Base-by-base conservation (phyloP, 1,140 invertebrate genomes). In the Temnothorax nylanderi region DNA sequence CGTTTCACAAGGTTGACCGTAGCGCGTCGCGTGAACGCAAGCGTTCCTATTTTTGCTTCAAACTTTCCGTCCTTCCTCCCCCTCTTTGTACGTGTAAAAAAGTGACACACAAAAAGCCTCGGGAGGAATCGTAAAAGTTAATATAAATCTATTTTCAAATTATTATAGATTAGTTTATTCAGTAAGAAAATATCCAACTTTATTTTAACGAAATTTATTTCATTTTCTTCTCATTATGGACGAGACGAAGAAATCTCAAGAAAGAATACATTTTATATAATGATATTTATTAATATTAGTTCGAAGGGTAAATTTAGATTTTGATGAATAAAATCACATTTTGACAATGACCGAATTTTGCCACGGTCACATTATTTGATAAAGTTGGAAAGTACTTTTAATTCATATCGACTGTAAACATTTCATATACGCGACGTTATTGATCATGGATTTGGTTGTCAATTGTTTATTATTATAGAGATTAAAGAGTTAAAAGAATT, bases 1-100 rank as follows among this genome's bases (percentile, higher is more conserved):
- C 77, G 88, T 72, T 54, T 78, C 67, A 74, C 80, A 32, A 82
- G 21, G 54, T 74, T 74, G 54, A 49, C 11, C 32, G 47, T 47
- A 82, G 67, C 51, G 51, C 41, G 49, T 69, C 78, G 78, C 62
- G 64, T 72, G 64, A 82, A 72, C 21, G 62, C 62, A 37, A 56
- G 34, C 26, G 44, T 82, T 72, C 34, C 41, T 54, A 58, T 82
- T 13, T 54, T 72, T 49, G 21, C 37, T 58, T 16, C 21, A 4
- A 56, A 34, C 13, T 10, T 5, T 18, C 5, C 64, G n/a, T n/a
- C 6, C 10, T 11, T 10, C 21, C 37, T 67, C n/a, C 41, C 34
- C 21, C 18, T n/a, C 16, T 26, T 26, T 26, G 26, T 26, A 26
- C 0, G 0, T 26, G 26, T 26, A 26, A 26, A 26, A 0, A 26